Percentiles rank a stretch among this genome's conserved stretches.
phyloP scores from a whole-genome alignment of 2,888 invertebrate species.

The Leptinotarsa tumamoca region DNA sequence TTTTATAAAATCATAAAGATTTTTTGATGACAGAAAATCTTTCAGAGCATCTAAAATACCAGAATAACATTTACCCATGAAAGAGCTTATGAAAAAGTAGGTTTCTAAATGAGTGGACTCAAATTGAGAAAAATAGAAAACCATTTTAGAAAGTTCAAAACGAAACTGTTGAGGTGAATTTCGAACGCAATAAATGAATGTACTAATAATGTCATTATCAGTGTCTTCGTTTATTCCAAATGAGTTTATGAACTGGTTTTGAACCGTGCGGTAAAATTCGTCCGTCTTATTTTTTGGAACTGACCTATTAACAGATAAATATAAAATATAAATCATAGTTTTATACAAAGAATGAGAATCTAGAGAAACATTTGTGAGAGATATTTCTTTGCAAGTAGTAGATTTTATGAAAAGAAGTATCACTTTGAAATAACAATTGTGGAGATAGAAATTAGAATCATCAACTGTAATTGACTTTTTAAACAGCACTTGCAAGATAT shows the following conservation, averaged over 20 bases:
- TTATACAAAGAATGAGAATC: conserved; percentile 46
- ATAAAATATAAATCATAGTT: conserved; percentile 47
- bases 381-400: neutral
- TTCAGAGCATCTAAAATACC: conserved; percentile 42
- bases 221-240: conserved; percentile 41
- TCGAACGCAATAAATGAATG: conserved; percentile 46
- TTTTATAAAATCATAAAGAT: conserved; percentile 43
- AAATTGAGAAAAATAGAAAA: conserved; percentile 49
- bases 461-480: conserved; percentile 28
- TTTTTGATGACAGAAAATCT: conserved; percentile 43
- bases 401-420: conserved; percentile 43
- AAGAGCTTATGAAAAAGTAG: conserved; percentile 45
- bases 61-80: conserved; percentile 31
- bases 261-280: conserved; percentile 34
- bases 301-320: conserved; percentile 37
- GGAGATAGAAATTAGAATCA: conserved; percentile 43
- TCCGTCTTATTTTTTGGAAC: conserved; percentile 8
- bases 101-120: conserved; percentile 46
- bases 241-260: conserved; percentile 34
- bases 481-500: conserved; percentile 43
- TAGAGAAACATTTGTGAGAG: conserved; percentile 4
- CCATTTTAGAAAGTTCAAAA: conserved; percentile 46
- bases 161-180: conserved; percentile 30
- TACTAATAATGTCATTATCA: conserved; percentile 45
- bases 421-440: conserved; percentile 50